Evolutionary conservation across 2,888 invertebrate genomes (phyloP), one percentile per base, ranked within the genome.

Genomic region (Synanthedon vespiformis): DNA sequence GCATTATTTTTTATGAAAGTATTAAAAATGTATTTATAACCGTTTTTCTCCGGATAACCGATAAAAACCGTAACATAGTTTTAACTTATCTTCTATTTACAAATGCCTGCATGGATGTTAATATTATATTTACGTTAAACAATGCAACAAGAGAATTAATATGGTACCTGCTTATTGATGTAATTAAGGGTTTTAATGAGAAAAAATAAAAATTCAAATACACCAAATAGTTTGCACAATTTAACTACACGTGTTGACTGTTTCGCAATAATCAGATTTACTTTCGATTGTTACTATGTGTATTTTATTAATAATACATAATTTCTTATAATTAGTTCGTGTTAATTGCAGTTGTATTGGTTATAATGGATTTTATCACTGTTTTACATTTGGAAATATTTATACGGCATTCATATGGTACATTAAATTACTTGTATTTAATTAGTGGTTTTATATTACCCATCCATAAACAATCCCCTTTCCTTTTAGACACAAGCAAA

Each of bases 361-460:
- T 85, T 86, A 74, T 86, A 74, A 72, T 85, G 83, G 84, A 88
- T 89, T 88, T 86, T 88, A 88, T 88, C 83, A 88, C 87, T 88
- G 88, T 88, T 88, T 88, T 88, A 86, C 80, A 85, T 83, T 88
- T 88, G 86, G 77, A 88, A 88, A 88, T 88, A 88, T 88, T 87
- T 88, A 88, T 88, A 88, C 81, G 79, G 77, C 84, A 88, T 85
- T 80, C 78, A 81, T 86, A 82, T 77, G 84, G 82, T 86, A 86
- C 84, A 86, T 86, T 87, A 85, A 79, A 80, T 81, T 87, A 85
- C 83, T 80, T 85, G 85, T 86, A 86, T 82, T 77, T 69, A 66
- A 68, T 61, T 27, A 56, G 70, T 74, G 79, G 44, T 44, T 44
- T 44, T 44, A 14, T 44, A 13, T 44, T n/a, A 6, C 44, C 44